Evolutionary conservation across 2,797 vertebrate genomes (phyloP), one percentile per base, ranked within the genome.

Genomic region (Astyanax mexicanus): DNA sequence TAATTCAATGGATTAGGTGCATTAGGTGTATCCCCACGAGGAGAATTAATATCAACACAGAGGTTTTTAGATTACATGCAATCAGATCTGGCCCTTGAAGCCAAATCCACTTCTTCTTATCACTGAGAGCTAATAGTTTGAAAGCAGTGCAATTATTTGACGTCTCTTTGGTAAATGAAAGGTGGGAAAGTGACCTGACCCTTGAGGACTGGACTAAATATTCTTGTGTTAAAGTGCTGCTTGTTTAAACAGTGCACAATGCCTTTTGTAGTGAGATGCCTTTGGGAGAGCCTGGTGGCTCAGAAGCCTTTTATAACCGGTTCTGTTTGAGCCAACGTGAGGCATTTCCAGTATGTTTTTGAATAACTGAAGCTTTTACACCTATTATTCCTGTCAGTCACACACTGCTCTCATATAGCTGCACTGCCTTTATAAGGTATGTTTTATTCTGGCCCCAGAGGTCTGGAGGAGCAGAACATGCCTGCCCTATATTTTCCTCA

Each of bases 401-500:
- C 9, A 9, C n/a, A n/a, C n/a, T 10, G 19, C 10, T 1, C 21
- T 5, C n/a, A 2, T 8, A 3, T 9, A 0, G 1, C 19, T 54
- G 23, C 5, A 13, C 21, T 54, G 25, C 21, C 23, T 11, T n/a
- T 49, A 25, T 25, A 52, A 2, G 5, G 10, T 7, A 13, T 25
- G 19, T 13, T 3, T 3, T 23, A 21, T 23, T 52, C 19, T 23
- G 51, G 12, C 3, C 11, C 23, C 23, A 17, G 54, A 11, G 9
- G 51, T 11, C 12, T 32, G 15, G 68, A 52, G 11, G 68, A 55
- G 11, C 21, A 32, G 15, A 9, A 68, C 69, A 13, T 42, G 10
- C 52, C 45, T 40, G 21, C 4, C 80, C 8, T 57, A 7, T 64
- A 77, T 75, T 44, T 80, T 37, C 44, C 80, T 37, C 10, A 54